Base-by-base conservation (phyloP, 2,888 invertebrate genomes). In the Coelopa pilipes region DNA sequence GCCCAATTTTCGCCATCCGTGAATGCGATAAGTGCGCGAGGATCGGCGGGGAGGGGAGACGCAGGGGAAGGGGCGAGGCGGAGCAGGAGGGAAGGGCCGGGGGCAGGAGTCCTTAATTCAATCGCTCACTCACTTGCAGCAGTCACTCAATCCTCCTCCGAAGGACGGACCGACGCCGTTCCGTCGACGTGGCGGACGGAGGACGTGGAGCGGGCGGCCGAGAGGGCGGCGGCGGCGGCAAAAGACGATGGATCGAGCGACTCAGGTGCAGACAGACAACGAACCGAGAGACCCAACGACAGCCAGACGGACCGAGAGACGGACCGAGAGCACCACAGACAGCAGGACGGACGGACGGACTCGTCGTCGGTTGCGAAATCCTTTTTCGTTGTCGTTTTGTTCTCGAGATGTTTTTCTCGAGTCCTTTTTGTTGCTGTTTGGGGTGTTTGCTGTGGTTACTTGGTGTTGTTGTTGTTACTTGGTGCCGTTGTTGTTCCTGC, bases 161-260 rank as follows among this genome's bases (percentile, higher is more conserved):
- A 34, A 34, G 34, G 34, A 34, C 34, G 34, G 47, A 19, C n/a
- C n/a, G n/a, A n/a, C n/a, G n/a, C n/a, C n/a, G n/a, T n/a, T n/a
- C n/a, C n/a, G n/a, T n/a, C n/a, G 9, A n/a, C n/a, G 9, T 55
- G 55, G 7, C 7, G n/a, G n/a, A 55, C 19, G 55, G 55, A 55
- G 9, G 10, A n/a, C n/a, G n/a, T n/a, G n/a, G n/a, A n/a, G n/a
- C n/a, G n/a, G n/a, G n/a, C 57, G 17, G 15, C 57, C 15, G 15
- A 78, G 69, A 74, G 34, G n/a, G n/a, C n/a, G n/a, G n/a, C n/a
- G n/a, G n/a, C n/a, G n/a, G 34, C 34, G 7, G 34, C 34, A 34
- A 34, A 34, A 34, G 34, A 34, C 7, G 34, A 34, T 34, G 34
- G 34, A 34, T 34, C 4, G 34, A 34, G 34, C 34, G 34, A 34